phyloP scores from a whole-genome alignment of 2,113 vertebrate species.

The Cromileptes altivelis region DNA sequence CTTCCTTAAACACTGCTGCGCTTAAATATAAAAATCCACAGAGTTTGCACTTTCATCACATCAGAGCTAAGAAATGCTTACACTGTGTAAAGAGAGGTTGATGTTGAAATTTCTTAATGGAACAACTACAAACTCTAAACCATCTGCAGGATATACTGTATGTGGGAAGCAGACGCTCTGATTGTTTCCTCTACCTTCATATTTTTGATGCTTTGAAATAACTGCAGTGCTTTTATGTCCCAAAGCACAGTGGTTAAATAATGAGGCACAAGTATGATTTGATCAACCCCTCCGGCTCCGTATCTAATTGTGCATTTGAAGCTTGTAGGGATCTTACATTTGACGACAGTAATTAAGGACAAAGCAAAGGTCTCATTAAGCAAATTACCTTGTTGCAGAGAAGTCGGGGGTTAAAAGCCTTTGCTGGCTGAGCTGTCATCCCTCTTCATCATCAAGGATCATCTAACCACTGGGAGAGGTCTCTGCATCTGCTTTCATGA shows the following conservation, averaged over 20 bases:
- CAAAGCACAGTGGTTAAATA: slow-evolving; percentile 47
- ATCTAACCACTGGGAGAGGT: slow-evolving; percentile 47
- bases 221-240: slow-evolving; percentile 8
- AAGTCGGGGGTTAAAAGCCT: slow-evolving; percentile 70
- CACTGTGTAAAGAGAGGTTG: background rate
- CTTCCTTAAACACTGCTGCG: background rate
- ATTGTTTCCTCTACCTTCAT: background rate
- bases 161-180: background rate
- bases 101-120: background rate
- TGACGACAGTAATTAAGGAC: slow-evolving; percentile 63
- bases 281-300: slow-evolving; percentile 54
- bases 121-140: background rate
- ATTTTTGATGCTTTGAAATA: slow-evolving; percentile 41
- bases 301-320: slow-evolving; percentile 61
- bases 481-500: slow-evolving; percentile 57
- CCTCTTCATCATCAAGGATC: slow-evolving; percentile 61
- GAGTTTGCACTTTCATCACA: background rate
- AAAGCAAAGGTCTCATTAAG: slow-evolving; percentile 73
- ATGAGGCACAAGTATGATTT: slow-evolving; percentile 52
- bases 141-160: background rate
- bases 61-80: background rate
- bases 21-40: background rate
- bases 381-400: slow-evolving; percentile 66
- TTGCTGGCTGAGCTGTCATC: slow-evolving; percentile 46
- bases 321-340: slow-evolving; percentile 53